Evolutionary conservation across 2,888 invertebrate species (phyloP), one percentile per base, ranked within the genome.

Genomic region (Himalopsyche japonica): DNA sequence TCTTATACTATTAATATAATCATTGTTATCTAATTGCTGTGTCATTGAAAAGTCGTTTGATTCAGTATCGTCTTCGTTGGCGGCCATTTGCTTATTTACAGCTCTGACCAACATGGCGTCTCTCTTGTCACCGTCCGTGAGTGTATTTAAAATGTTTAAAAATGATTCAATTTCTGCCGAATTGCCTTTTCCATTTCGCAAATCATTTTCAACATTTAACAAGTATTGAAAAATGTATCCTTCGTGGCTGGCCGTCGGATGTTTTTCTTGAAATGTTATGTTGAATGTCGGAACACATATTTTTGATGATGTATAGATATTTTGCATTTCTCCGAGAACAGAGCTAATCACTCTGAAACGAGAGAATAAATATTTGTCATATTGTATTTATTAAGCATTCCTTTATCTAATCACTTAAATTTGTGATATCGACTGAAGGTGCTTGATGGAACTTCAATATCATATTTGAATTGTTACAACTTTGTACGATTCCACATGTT

Each of bases 281-380:
- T 82, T 84, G 1, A 87, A 85, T 20, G 84, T 88, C 12, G 92
- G 91, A 32, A 94, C 88, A 87, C 94, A 94, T 30, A 95, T 89
- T 89, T 92, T 89, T 0, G 93, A 92, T 1, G 92, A 89, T 4
- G 93, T 92, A 89, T 95, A 96, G 43, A 92, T 92, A n/a, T 90
- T 89, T 87, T 93, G 92, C 87, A 96, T 90, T 85, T 92, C 88
- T 81, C 93, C 92, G 84, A 93, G 90, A 34, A 94, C 87, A 0
- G 88, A 87, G 7, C 91, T 91, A 18, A 93, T 87, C 86, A 91
- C 88, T 85, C 94, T 94, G 88, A 1, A 90, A 90, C 82, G 81
- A 84, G 43, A 84, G 64, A 82, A 37, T 79, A 81, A 76, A 49
- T 79, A 7, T 20, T 7, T 78, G 1, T 3, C 1, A 1, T 15